Evolutionary conservation across 1,140 invertebrate genomes (phyloP), one percentile per base, ranked within the genome.

Genomic region (Drosophila setifemur): DNA sequence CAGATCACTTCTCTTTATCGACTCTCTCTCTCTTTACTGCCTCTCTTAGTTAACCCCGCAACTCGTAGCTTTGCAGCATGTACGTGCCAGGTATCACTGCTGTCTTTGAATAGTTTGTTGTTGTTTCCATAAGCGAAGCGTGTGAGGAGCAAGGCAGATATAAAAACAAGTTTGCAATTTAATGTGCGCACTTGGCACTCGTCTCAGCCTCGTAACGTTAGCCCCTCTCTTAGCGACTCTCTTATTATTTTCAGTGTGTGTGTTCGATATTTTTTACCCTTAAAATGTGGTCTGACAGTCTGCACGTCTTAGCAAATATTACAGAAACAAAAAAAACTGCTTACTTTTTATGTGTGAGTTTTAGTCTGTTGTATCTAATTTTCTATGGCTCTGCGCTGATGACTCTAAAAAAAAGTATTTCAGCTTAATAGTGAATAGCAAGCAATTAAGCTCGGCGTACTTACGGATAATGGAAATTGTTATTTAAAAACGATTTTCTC

Each of bases 91-190:
- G 72, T 86, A 86, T 86, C 81, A 86, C 76, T 81, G 52, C 53
- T 40, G 69, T 44, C 44, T 74, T 47, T 60, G 48, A 49, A 14
- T 11, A 43, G 29, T 23, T 55, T 73, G 28, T 57, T 73, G 16
- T 82, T 70, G 43, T 73, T 74, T 25, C 58, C 66, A 66, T 55
- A 66, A 79, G 66, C 79, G 66, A 64, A 74, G 71, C 60, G 67
- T 55, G 58, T 40, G 49, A 5, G 4, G 49, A 77, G 73, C 50
- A 54, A 75, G 78, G 61, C 43, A 69, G 42, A 69, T 69, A 67
- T 76, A 39, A 85, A 88, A 88, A 88, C 85, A 81, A 88, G 85
- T 88, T 88, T 88, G 75, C 85, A 88, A 88, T 88, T 73, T 85
- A 67, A 81, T 87, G 85, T 79, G 85, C 78, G 73, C 82, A 82